Base-by-base conservation (phyloP, 1,140 invertebrate genomes). In the Nixonia krombeini region DNA sequence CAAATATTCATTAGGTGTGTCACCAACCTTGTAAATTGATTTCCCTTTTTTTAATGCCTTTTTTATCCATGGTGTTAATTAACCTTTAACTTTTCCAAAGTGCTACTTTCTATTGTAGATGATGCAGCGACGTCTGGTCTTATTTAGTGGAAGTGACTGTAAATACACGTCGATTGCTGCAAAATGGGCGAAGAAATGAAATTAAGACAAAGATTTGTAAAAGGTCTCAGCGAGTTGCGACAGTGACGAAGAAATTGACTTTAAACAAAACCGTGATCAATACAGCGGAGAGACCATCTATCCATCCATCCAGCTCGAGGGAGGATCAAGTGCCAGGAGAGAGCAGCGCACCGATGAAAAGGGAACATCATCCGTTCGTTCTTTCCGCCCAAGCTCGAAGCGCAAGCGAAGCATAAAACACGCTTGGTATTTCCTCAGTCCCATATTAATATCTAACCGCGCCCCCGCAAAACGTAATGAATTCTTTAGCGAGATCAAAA, bases 401-500 rank as follows among this genome's bases (percentile, higher is more conserved):
- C 67, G 61, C 52, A 72, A 75, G 72, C 72, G 53, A 70, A 70
- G 72, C 74, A 72, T 76, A 73, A 75, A 78, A 72, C 58, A 67
- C 52, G 68, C 70, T 70, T 63, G 70, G 71, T 67, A 74, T 75
- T 73, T 73, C 56, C 66, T 77, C 63, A 70, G 53, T 66, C 70
- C 58, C 71, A 70, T 77, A 72, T 77, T 77, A 77, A 77, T 77
- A 75, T 72, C 67, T 73, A 73, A 72, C 75, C 71, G 68, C 70
- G 57, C 67, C 73, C 66, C 65, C 74, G 72, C 70, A 67, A 67
- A 78, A 78, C 75, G 75, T 78, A 78, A 78, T 78, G 73, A 78
- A 78, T 78, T 78, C 75, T 78, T 78, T 75, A 78, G 73, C 72
- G 70, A 78, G 75, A 78, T 78, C 75, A 78, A 78, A 77, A 78